Base-by-base conservation (phyloP, 2,888 invertebrate genomes). In the Agelastica alni region DNA sequence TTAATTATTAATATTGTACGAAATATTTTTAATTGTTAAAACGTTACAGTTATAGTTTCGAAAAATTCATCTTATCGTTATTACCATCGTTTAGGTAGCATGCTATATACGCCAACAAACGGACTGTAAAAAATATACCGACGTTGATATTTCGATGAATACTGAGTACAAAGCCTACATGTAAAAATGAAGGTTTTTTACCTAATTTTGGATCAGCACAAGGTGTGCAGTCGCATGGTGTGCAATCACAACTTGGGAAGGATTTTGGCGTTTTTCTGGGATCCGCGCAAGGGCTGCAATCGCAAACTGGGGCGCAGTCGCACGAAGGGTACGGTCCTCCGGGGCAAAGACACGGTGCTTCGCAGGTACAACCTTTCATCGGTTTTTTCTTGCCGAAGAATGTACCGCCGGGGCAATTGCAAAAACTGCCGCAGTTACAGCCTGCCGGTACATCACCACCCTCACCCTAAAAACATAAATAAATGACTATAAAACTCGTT, bases 211-310 rank as follows among this genome's bases (percentile, higher is more conserved):
- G 47, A 34, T 58, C 58, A 5, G 41, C 45, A 17, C 58, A 58
- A 1, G 58, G 58, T 17, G 17, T 20, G 28, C 58, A 58, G 26
- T 55, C 42, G 37, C 58, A 58, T n/a, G n/a, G n/a, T n/a, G n/a
- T n/a, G n/a, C n/a, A n/a, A n/a, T n/a, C n/a, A n/a, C n/a, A n/a
- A n/a, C n/a, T n/a, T n/a, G n/a, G n/a, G n/a, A n/a, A n/a, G n/a
- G n/a, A n/a, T n/a, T n/a, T n/a, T n/a, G n/a, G n/a, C n/a, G n/a
- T n/a, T n/a, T n/a, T n/a, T 18, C 45, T 32, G 3, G 51, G 36
- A 49, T 49, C 49, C n/a, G 41, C 13, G 22, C 49, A 49, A 1
- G 49, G 49, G 10, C 41, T 22, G 32, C 49, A 49, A 1, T 16
- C 18, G 37, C 49, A 49, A 6, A 30, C 26, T 10, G 14, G n/a